Conservation (phyloP, 2,113 vertebrate genomes). For the Eudyptes chrysolophus region DNA sequence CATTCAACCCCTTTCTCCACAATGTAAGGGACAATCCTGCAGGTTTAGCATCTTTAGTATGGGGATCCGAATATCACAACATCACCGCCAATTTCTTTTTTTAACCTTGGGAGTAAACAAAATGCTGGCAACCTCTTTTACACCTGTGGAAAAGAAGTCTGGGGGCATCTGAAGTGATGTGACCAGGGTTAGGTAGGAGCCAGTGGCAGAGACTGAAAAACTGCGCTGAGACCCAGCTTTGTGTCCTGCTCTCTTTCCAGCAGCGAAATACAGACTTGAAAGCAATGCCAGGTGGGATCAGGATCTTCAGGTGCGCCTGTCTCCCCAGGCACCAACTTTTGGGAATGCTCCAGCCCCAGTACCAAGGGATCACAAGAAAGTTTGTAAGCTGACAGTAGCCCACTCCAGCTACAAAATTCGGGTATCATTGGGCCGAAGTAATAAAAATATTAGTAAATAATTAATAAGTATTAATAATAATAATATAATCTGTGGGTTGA, state of each 20-base stretch:
- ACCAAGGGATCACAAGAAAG: rapidly evolving
- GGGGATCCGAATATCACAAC: background rate
- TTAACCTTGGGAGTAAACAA: background rate
- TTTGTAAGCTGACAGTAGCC: background rate
- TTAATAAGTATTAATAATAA: background rate
- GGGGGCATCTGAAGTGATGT: background rate
- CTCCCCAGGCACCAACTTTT: background rate
- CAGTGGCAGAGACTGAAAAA: background rate
- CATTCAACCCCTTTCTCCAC: background rate
- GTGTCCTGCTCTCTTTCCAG: background rate
- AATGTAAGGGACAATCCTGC: background rate
- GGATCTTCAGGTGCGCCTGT: background rate
- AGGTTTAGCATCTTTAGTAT: background rate
- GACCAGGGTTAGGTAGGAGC: background rate
- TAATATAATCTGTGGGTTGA: background rate
- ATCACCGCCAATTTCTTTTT: rapidly evolving
- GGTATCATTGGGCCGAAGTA: background rate
- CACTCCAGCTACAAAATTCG: background rate
- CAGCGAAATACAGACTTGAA: background rate
- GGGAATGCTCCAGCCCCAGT: background rate
- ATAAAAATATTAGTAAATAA: background rate
- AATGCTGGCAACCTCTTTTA: background rate
- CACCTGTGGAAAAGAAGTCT: background rate
- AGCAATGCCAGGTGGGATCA: background rate
- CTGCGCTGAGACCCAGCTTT: background rate